A percentile compares a stretch with the other conserved stretches of the same genome.
These are phyloP conservation scores for Odontesthes bonariensis DNA, from an alignment of 2,113 vertebrate genomes.

Conservation along the genomic window DNA sequence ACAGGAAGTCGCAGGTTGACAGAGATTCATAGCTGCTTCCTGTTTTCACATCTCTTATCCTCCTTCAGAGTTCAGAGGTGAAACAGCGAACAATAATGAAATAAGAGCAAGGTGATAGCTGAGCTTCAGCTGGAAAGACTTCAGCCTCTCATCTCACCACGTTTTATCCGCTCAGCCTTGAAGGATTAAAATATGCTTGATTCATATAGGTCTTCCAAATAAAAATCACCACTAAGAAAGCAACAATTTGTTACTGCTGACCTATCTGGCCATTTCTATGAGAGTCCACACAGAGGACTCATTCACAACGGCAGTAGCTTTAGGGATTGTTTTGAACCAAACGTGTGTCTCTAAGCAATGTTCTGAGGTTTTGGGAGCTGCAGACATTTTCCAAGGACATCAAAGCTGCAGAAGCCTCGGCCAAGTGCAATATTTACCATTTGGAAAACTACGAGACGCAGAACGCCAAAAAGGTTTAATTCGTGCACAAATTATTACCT, in stretches of 20 bases:
- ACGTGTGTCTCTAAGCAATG: slow-evolving; percentile 43
- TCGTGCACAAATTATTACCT: slow-evolving; percentile 55
- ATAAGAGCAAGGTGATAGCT: slow-evolving; percentile 12
- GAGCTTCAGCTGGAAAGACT: background rate
- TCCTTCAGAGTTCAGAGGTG: slow-evolving; percentile 39
- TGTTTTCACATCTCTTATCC: slow-evolving; percentile 51
- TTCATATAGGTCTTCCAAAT: background rate
- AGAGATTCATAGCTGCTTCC: slow-evolving; percentile 61
- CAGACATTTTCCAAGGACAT: slow-evolving; percentile 56
- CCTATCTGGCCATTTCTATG: slow-evolving; percentile 27
- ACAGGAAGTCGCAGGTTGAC: slow-evolving; percentile 59
- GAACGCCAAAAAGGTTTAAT: slow-evolving; percentile 57
- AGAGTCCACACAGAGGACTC: slow-evolving; percentile 23
- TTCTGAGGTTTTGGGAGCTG: slow-evolving; percentile 53
- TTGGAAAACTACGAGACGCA: slow-evolving; percentile 47
- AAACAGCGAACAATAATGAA: background rate
- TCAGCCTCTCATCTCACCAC: background rate
- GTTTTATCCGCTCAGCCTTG: slow-evolving; percentile 13
- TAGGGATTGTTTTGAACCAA: slow-evolving; percentile 59
- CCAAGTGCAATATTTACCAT: slow-evolving; percentile 74
- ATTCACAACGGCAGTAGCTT: slow-evolving; percentile 46
- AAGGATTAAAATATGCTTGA: background rate
- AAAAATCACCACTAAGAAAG: slow-evolving; percentile 17
- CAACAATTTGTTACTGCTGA: slow-evolving; percentile 30
- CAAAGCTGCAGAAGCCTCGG: slow-evolving; percentile 38